Conservation (phyloP, 1,140 invertebrate species). For the Homalodisca vitripennis region DNA sequence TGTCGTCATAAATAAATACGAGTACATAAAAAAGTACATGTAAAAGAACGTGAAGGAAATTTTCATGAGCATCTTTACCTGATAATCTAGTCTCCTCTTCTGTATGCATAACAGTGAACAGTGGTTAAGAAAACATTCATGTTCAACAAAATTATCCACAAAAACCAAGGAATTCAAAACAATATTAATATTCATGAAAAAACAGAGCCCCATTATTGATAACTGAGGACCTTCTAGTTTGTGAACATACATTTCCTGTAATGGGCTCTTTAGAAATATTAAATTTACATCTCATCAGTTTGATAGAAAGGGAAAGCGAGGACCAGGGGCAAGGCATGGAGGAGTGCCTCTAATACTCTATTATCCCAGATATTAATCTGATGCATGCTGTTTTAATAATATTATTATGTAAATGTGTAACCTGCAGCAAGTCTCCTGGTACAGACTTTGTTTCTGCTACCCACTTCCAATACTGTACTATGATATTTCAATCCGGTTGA, state of each 20-base stretch:
- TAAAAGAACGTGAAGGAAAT: too few relatives aligned
- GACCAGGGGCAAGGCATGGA: not conserved
- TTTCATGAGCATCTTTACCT: not conserved
- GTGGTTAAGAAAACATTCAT: not conserved
- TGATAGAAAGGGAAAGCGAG: conserved; percentile 12
- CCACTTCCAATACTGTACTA: too few relatives aligned
- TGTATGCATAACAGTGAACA: not conserved
- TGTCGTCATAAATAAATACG: too few relatives aligned
- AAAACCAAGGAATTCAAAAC: not conserved
- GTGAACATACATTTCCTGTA: conserved; percentile 18
- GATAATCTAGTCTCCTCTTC: not conserved
- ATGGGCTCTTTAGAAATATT: conserved; percentile 18
- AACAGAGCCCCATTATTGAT: not conserved
- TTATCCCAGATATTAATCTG: conserved; percentile 20
- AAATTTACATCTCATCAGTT: conserved; percentile 7
- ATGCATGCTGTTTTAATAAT: conserved; percentile 26
- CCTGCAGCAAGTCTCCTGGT: not conserved
- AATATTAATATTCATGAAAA: not conserved
- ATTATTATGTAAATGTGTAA: conserved; percentile 16
- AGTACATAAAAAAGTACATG: too few relatives aligned
- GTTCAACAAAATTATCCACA: not conserved
- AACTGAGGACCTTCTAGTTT: conserved; percentile 16
- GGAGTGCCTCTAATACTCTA: conserved; percentile 22
- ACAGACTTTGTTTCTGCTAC: too few relatives aligned
- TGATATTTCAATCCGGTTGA: too few relatives aligned